Percentiles rank a stretch among this genome's conserved stretches.
phyloP scores from a whole-genome alignment of 2,888 invertebrate species.

The Drosophila peninsularis region DNA sequence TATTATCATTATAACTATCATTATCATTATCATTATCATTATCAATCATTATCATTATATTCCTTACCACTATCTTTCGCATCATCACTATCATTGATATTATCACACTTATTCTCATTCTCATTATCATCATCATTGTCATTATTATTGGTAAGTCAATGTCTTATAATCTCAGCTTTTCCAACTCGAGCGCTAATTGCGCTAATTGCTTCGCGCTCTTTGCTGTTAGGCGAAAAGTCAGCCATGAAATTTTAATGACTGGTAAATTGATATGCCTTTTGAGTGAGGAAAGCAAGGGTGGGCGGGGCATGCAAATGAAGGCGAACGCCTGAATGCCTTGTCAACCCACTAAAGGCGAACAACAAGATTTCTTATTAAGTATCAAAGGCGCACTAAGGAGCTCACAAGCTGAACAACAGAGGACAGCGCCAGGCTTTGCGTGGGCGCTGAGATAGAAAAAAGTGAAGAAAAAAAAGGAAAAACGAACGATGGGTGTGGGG shows the following conservation, averaged over 20 bases:
- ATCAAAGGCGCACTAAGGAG: constrained; percentile 65
- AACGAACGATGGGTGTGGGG: constrained; percentile 10
- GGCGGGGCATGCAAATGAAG: constrained; percentile 68
- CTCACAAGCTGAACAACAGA: constrained; percentile 28
- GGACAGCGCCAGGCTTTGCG: constrained; percentile 35
- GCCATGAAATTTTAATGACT: constrained; percentile 79
- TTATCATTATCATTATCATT: background rate
- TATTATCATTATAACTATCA: background rate
- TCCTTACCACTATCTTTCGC: background rate
- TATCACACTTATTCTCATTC: background rate
- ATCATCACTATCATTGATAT: background rate
- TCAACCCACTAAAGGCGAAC: constrained; percentile 60
- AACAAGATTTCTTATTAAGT: constrained; percentile 74
- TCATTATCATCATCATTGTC: constrained; percentile 30
- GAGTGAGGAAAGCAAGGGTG: constrained; percentile 28
- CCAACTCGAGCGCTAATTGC: constrained; percentile 61
- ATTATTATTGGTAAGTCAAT: constrained; percentile 43
- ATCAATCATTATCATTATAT: background rate
- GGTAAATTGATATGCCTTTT: constrained; percentile 80
- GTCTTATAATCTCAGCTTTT: constrained; percentile 25
- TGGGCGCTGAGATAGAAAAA: constrained; percentile 42
- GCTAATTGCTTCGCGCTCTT: constrained; percentile 69
- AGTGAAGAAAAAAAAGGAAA: background rate
- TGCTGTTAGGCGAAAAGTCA: constrained; percentile 63
- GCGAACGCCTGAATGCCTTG: constrained; percentile 45